Evolutionary conservation across 2,888 invertebrate species (phyloP), one percentile per base, ranked within the genome.

Genomic region (Plebejus anna): DNA sequence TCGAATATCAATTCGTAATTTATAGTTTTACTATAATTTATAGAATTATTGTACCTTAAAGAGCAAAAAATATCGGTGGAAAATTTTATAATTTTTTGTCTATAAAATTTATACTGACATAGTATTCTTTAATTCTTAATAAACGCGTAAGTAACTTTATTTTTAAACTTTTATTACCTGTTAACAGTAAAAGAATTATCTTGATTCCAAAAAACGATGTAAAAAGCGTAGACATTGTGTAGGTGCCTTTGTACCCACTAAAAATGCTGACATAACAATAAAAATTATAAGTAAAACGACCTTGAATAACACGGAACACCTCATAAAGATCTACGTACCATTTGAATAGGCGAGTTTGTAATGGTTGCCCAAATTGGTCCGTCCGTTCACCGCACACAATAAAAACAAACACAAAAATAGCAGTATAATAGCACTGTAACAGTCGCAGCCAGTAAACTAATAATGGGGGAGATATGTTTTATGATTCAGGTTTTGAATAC

Each of bases 391-490:
- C 89, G 89, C 90, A 90, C 87, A 92, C 92, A 89, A 88, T 86
- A 87, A 89, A 90, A 92, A 92, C 90, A 93, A 92, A 90, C 87
- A 90, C 88, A 91, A 90, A 89, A 90, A 89, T 88, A 89, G 87
- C 88, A 86, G 85, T 86, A 93, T 92, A 93, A 94, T 92, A 89
- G 92, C 88, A 83, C 22, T 22, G 86, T 86, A 90, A 91, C 90
- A 91, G 90, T 91, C 90, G 88, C 90, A 88, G 87, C 83, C 89
- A 89, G 91, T 92, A 92, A 92, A 93, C 92, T 92, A 94, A 94
- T 94, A 94, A 93, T 92, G 90, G 93, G 94, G 93, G 93, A 94
- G 91, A 87, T 89, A 91, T 93, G 90, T 91, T 94, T 94, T 93
- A 93, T 93, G 92, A 87, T 89, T 88, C 89, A 85, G 90, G 89